A percentile compares a stretch with the other conserved stretches of the same genome.
These are phyloP conservation scores for Fabriciana adippe DNA, from an alignment of 2,888 invertebrate species.

Conservation along the genomic window DNA sequence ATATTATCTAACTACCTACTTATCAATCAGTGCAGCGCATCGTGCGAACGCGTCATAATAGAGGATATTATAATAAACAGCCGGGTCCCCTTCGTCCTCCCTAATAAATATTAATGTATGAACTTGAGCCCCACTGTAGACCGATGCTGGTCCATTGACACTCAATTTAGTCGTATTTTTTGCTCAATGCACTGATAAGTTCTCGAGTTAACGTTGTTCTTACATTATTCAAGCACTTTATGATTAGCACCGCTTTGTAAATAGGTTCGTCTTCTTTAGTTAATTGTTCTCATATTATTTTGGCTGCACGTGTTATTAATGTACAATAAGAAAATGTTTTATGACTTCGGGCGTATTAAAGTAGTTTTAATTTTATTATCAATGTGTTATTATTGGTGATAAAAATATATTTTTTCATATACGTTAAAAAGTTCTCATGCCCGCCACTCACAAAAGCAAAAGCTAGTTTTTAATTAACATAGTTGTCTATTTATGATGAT, in stretches of 20 bases:
- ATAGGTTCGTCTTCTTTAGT: slow-evolving; percentile 13
- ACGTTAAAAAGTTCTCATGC: too few species aligned
- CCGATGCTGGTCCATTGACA: slow-evolving; percentile 81
- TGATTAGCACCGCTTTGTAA: slow-evolving; percentile 31
- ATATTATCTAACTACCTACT: slow-evolving; percentile 40
- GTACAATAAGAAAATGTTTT: not conserved
- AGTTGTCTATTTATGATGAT: too few species aligned
- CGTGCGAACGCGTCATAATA: slow-evolving; percentile 81
- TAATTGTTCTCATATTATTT: slow-evolving; percentile 20
- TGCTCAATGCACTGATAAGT: slow-evolving; percentile 40
- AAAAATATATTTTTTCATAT: too few species aligned
- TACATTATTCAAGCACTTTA: slow-evolving; percentile 30
- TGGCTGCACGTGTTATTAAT: slow-evolving; percentile 20
- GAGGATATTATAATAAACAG: slow-evolving; percentile 82
- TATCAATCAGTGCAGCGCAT: slow-evolving; percentile 67
- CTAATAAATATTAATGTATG: slow-evolving; percentile 81
- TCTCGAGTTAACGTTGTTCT: slow-evolving; percentile 32
- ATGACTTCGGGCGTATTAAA: too few species aligned
- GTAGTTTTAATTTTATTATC: too few species aligned
- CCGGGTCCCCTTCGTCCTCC: slow-evolving; percentile 72
- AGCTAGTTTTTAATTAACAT: too few species aligned
- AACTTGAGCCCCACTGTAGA: slow-evolving; percentile 72
- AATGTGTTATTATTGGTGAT: too few species aligned
- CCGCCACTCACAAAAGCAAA: too few species aligned
- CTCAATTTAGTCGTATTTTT: slow-evolving; percentile 67